A percentile compares a stretch with the other conserved stretches of the same genome.
Conservation (phyloP, 37 sponge, comb jelly and placozoan genomes). For the Geodia barretti region DNA sequence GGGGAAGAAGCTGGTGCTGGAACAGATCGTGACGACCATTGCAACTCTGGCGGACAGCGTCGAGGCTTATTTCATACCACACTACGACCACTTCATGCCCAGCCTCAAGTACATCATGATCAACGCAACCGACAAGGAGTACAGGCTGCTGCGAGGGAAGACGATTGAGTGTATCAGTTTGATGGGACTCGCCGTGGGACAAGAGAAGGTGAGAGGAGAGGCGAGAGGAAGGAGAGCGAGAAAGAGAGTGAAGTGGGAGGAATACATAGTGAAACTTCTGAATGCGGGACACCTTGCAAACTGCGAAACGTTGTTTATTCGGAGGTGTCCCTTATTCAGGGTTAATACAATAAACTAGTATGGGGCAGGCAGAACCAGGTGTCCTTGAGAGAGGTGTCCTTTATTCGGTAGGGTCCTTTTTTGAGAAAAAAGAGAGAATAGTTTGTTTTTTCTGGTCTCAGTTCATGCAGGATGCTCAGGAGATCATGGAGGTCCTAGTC, state of each 20-base stretch:
- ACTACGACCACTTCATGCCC: slow-evolving; percentile 97
- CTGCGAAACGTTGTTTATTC: background rate
- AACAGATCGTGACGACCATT: slow-evolving; percentile 90
- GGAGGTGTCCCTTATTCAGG: too few species aligned
- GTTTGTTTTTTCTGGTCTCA: too few species aligned
- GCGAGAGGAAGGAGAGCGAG: too few species aligned
- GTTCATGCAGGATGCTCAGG: slow-evolving; percentile 97
- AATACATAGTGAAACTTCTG: too few species aligned
- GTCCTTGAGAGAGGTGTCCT: too few species aligned
- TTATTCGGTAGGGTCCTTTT: background rate
- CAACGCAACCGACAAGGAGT: slow-evolving; percentile 77
- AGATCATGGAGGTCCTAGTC: slow-evolving; percentile 90
- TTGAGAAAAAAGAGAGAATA: too few species aligned
- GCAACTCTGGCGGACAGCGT: slow-evolving; percentile 94
- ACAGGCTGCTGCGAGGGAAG: slow-evolving; percentile 91
- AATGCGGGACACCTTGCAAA: too few species aligned
- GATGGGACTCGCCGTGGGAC: slow-evolving; percentile 98
- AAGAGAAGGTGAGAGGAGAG: slow-evolving; percentile 87
- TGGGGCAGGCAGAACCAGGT: too few species aligned
- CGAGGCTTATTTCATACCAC: slow-evolving; percentile 88
- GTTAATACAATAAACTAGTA: background rate
- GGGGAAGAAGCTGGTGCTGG: slow-evolving; percentile 83
- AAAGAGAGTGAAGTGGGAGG: too few species aligned
- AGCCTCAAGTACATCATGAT: slow-evolving; percentile 95
- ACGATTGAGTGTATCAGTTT: slow-evolving; percentile 97